A percentile compares a stretch with the other conserved stretches of the same genome.
Evolutionary conservation across 2,113 vertebrate species (phyloP).

Genomic region (Copsychus sechellarum): DNA sequence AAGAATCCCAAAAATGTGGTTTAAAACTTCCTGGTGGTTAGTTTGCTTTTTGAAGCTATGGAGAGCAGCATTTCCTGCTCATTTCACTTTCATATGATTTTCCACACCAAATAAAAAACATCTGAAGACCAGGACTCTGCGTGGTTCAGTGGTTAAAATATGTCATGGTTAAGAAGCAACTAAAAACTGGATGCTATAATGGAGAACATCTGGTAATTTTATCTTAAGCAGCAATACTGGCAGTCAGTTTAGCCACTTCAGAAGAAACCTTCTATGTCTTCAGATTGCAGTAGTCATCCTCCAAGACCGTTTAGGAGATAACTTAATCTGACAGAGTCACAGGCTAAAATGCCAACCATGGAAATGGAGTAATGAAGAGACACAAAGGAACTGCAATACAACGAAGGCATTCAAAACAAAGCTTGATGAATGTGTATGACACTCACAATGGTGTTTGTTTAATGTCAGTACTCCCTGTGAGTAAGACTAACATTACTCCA

Average conservation of each 20-base stretch:
- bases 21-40: neutral
- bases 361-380: neutral
- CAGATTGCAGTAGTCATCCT: neutral
- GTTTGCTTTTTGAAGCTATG: neutral
- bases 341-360: neutral
- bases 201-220: neutral
- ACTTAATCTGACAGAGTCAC: neutral
- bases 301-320: neutral
- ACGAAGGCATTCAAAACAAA: neutral
- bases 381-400: neutral
- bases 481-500: neutral
- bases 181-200: neutral
- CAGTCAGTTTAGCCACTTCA: neutral
- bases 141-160: neutral
- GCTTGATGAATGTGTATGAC: neutral
- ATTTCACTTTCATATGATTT: neutral
- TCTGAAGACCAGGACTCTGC: neutral
- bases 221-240: neutral
- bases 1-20: neutral
- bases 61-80: neutral
- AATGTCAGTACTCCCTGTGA: neutral
- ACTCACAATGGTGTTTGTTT: neutral
- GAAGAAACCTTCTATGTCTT: neutral
- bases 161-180: neutral
- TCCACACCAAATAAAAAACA: neutral